Conservation (phyloP, 2,113 vertebrate species). For the Antidorcas marsupialis region DNA sequence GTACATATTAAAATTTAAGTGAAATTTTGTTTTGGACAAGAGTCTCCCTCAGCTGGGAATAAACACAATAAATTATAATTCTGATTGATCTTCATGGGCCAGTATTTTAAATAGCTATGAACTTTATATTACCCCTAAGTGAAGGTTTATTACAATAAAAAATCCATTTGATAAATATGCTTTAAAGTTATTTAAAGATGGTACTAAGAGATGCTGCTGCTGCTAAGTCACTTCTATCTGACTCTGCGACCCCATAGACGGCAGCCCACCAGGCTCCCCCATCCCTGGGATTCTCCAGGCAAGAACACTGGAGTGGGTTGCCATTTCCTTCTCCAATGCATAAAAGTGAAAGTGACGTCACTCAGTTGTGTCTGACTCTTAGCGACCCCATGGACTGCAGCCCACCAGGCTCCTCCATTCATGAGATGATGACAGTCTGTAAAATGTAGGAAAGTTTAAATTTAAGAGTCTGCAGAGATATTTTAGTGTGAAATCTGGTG, state of each 20-base stretch:
- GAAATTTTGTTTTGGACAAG: neutral
- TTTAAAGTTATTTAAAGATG: slow-evolving; percentile 1
- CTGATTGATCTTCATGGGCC: neutral
- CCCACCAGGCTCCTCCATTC: no score
- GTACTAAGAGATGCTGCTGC: neutral
- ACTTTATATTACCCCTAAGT: neutral
- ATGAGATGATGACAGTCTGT: neutral
- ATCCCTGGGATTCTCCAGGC: no score
- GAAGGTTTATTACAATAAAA: neutral
- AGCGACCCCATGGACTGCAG: no score
- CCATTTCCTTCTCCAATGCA: no score
- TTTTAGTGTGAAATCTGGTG: neutral
- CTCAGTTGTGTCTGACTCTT: no score
- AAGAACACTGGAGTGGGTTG: no score
- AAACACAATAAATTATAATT: neutral
- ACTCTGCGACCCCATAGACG: no score
- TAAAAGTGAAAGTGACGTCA: no score
- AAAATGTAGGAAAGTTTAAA: neutral
- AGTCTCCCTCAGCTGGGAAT: neutral
- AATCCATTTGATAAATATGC: neutral
- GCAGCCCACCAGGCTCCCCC: no score
- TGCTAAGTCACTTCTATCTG: no score
- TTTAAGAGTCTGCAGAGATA: neutral
- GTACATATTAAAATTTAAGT: neutral
- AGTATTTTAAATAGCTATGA: neutral